These are phyloP conservation scores for Dendrophyllia cribrosa DNA, from an alignment of 64 coral and sea anemone genomes.

Conservation along the genomic window DNA sequence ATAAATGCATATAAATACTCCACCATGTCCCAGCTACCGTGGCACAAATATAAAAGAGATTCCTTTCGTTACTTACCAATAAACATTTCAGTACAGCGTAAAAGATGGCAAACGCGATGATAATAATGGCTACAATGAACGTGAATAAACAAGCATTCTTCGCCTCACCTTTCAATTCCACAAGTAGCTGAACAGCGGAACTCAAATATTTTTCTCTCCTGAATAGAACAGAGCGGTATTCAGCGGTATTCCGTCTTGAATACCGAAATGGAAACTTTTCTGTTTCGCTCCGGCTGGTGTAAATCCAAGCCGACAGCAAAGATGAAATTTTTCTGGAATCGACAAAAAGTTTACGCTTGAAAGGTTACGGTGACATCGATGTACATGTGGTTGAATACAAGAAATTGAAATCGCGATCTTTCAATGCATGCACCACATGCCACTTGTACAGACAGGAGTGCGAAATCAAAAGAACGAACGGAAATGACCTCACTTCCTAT, in stretches of 20 bases:
- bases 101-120: too few species aligned
- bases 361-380: neutral
- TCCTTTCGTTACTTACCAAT: too few species aligned
- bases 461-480: neutral
- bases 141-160: neutral
- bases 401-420: neutral
- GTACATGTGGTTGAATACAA: neutral
- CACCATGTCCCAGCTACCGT: neutral
- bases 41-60: too few species aligned
- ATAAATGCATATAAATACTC: neutral
- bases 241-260: neutral
- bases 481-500: neutral
- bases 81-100: too few species aligned
- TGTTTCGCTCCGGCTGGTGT: neutral
- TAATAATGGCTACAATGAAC: neutral
- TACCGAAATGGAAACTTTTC: neutral
- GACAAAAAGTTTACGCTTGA: conserved; percentile 2
- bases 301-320: neutral
- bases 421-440: neutral
- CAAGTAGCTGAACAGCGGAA: neutral
- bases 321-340: neutral
- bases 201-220: neutral
- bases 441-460: neutral
- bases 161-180: neutral
- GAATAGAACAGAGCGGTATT: neutral